A percentile compares a stretch with the other conserved stretches of the same genome.
phyloP scores from a whole-genome alignment of 2,888 invertebrate genomes.

The Endomychus coccineus region DNA sequence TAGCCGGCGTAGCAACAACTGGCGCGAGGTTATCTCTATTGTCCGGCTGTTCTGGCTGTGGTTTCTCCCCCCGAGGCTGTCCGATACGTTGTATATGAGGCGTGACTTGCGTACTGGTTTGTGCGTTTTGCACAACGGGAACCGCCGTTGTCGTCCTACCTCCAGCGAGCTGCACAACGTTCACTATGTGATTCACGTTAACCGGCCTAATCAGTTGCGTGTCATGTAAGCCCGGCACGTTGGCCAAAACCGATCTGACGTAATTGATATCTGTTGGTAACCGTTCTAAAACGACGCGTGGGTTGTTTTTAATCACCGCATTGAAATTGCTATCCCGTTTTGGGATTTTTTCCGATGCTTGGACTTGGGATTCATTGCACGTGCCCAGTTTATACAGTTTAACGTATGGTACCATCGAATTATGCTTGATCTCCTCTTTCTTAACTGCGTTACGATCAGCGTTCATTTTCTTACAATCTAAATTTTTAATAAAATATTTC shows the following conservation, averaged over 20 bases:
- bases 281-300: conserved; percentile 19
- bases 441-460: too few species aligned
- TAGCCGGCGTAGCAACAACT: conserved; percentile 21
- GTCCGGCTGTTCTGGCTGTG: conserved; percentile 25
- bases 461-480: too few species aligned
- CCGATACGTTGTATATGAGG: conserved; percentile 47
- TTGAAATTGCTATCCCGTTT: conserved; percentile 5
- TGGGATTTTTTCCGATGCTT: too few species aligned
- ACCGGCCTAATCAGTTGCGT: conserved; percentile 54
- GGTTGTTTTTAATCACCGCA: conserved; percentile 12
- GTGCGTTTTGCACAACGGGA: conserved; percentile 34
- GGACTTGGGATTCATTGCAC: too few species aligned
- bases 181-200: conserved; percentile 39
- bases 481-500: too few species aligned
- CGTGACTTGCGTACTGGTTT: conserved; percentile 43
- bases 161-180: conserved; percentile 42
- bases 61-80: conserved; percentile 40
- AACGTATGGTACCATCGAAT: too few species aligned
- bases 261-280: conserved; percentile 16
- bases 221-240: conserved; percentile 52
- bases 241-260: conserved; percentile 39
- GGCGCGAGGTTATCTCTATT: conserved; percentile 17
- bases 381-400: too few species aligned
- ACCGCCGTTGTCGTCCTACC: conserved; percentile 30
- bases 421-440: too few species aligned